These are phyloP conservation scores for Propithecus deckenii DNA, from an alignment of 2,797 vertebrate genomes.

Conservation along the genomic window DNA sequence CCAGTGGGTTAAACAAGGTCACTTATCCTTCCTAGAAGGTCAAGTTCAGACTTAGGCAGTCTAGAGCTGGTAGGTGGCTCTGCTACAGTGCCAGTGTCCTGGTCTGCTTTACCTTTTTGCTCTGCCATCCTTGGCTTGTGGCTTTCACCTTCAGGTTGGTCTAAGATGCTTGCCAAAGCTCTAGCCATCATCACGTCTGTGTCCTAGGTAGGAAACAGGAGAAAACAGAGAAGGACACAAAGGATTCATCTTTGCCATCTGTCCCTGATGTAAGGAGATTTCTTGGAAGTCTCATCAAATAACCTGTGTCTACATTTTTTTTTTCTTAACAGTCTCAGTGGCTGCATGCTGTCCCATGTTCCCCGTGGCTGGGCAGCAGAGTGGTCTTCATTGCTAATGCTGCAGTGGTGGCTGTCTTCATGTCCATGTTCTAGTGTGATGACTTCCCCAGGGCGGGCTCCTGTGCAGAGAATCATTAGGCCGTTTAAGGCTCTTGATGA, in stretches of 20 bases:
- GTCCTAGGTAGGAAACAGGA: not conserved
- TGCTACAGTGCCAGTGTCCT: no score
- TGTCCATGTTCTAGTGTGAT: not conserved
- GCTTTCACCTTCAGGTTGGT: not conserved
- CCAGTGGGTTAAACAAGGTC: not conserved
- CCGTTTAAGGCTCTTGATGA: not conserved
- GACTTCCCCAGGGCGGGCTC: not conserved
- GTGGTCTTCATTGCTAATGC: not conserved
- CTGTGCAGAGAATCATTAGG: not conserved
- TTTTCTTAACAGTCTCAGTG: not conserved
- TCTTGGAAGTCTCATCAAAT: not conserved
- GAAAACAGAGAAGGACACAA: not conserved
- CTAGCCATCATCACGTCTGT: not conserved
- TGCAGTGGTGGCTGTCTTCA: not conserved
- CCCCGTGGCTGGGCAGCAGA: not conserved
- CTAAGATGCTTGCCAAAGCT: not conserved
- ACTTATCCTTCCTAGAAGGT: not conserved
- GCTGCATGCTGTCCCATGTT: not conserved
- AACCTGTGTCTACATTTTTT: not conserved
- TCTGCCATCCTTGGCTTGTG: no score
- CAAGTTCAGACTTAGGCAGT: not conserved
- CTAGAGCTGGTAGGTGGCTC: not conserved
- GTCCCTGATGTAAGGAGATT: not conserved
- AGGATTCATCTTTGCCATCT: not conserved
- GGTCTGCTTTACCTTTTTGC: not conserved